Conservation (phyloP, 2,888 invertebrate genomes). For the Netelia inedita region DNA sequence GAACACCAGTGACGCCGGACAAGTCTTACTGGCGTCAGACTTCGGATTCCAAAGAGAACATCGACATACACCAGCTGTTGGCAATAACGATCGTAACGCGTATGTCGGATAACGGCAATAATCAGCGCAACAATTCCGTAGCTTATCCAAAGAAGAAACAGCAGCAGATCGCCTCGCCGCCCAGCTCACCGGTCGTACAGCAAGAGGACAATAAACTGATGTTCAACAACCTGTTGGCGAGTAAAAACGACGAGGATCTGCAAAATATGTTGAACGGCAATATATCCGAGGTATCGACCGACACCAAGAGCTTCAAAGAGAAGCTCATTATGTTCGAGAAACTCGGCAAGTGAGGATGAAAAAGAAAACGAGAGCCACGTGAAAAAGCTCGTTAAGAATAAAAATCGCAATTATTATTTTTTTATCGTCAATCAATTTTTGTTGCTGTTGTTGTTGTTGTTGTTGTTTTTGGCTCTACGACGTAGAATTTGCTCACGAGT, state of each 20-base stretch:
- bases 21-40: conserved; percentile 81
- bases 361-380: conserved; percentile 30
- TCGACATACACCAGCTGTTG: conserved; percentile 81
- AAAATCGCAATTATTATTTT: conserved; percentile 34
- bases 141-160: conserved; percentile 81
- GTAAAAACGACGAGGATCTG: conserved; percentile 82
- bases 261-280: conserved; percentile 84
- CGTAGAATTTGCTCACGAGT: conserved; percentile 27
- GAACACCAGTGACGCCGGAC: conserved; percentile 72
- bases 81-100: conserved; percentile 82
- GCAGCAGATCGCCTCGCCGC: conserved; percentile 76
- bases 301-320: conserved; percentile 84
- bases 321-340: conserved; percentile 84
- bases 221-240: conserved; percentile 80
- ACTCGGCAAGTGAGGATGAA: conserved; percentile 80
- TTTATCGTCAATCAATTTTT: neutral
- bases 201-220: conserved; percentile 82
- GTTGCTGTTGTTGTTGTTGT: conserved; percentile 29
- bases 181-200: conserved; percentile 79
- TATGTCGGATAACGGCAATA: conserved; percentile 83
- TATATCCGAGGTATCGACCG: conserved; percentile 84
- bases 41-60: conserved; percentile 81
- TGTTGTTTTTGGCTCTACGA: conserved; percentile 42
- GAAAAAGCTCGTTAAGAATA: conserved; percentile 9
- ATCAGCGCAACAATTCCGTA: conserved; percentile 74